Evolutionary conservation across 1,140 invertebrate species (phyloP).

Genomic region (Macrosteles quadrilineatus): DNA sequence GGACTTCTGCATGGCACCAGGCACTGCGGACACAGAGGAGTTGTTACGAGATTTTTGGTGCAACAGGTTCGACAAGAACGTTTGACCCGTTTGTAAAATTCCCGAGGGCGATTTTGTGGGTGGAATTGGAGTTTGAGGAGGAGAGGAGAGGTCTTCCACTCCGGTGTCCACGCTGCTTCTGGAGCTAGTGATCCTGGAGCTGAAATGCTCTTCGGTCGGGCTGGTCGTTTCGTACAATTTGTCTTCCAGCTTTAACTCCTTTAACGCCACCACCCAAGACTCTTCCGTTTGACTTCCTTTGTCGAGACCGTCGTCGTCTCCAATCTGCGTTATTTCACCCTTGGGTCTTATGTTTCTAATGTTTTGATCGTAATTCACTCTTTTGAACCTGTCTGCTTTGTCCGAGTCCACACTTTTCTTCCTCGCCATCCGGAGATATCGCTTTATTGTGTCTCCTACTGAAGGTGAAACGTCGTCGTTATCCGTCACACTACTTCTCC

Average conservation of each 20-base stretch:
- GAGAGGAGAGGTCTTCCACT: slow-evolving; percentile 38
- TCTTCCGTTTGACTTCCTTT: slow-evolving; percentile 76
- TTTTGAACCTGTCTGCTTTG: slow-evolving; percentile 77
- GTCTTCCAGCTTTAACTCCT: slow-evolving; percentile 45
- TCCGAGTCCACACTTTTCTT: slow-evolving; percentile 82
- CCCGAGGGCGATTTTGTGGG: slow-evolving; percentile 51
- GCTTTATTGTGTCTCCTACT: slow-evolving; percentile 81
- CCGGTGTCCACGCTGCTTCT: slow-evolving; percentile 58
- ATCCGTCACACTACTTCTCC: slow-evolving; percentile 71
- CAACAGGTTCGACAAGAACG: slow-evolving; percentile 65
- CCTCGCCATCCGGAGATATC: slow-evolving; percentile 79
- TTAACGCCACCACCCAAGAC: slow-evolving; percentile 61
- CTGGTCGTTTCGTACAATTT: slow-evolving; percentile 42
- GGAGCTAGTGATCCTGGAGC: slow-evolving; percentile 56
- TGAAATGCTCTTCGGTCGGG: slow-evolving; percentile 33
- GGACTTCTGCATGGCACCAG: slow-evolving; percentile 80
- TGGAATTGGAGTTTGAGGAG: slow-evolving; percentile 48
- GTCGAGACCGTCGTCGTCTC: slow-evolving; percentile 68
- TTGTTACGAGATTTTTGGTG: slow-evolving; percentile 50
- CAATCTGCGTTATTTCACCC: slow-evolving; percentile 68
- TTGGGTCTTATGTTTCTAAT: slow-evolving; percentile 81
- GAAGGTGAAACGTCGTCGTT: slow-evolving; percentile 83
- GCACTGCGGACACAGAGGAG: slow-evolving; percentile 41
- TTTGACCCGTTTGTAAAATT: slow-evolving; percentile 55
- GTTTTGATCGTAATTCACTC: slow-evolving; percentile 85